Base-by-base conservation (phyloP, 2,797 vertebrate species). In the Tangara arthus region DNA sequence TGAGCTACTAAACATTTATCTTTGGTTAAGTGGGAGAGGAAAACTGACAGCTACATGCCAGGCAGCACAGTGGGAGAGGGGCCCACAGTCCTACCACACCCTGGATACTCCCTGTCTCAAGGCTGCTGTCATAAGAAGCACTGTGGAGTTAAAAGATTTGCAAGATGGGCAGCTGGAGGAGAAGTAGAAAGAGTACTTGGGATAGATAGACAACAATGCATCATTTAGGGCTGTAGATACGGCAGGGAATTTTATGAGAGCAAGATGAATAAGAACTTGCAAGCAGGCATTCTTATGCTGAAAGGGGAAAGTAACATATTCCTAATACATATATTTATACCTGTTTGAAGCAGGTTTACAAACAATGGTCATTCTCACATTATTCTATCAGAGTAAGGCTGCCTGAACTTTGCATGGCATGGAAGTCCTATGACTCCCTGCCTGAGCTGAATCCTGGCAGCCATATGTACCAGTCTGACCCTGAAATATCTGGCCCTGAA, bases 41-140 rank as follows among this genome's bases (percentile, higher is more conserved):
- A 22, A 17, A 17, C 35, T 81, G 65, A 26, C 14, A 73, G 32
- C 39, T 53, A 9, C 2, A 1, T 2, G 1, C 0, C 0, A 42
- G 20, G 12, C 35, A 59, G 28, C 1, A 1, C 15, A 34, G n/a
- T 27, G 22, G 15, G 21, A 77, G 5, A 41, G 15, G 7, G 5
- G 5, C 3, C 15, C 18, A 15, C 15, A 47, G 24, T 32, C 2
- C 2, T 50, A 8, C 12, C 3, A 1, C 6, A 59, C 4, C 10
- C 8, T 41, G 11, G 26, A 17, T 3, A 0, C 16, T 82, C 35
- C 12, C 15, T 52, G 17, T 26, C 22, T 50, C 5, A 2, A 47
- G 35, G 18, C 17, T 63, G 15, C 53, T 82, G 55, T 26, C 3
- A 0, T 26, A 13, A 71, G 41, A 66, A 68, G 12, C 8, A 17